These are phyloP conservation scores for Thunnus thynnus DNA, from an alignment of 2,113 vertebrate genomes.

Conservation along the genomic window DNA sequence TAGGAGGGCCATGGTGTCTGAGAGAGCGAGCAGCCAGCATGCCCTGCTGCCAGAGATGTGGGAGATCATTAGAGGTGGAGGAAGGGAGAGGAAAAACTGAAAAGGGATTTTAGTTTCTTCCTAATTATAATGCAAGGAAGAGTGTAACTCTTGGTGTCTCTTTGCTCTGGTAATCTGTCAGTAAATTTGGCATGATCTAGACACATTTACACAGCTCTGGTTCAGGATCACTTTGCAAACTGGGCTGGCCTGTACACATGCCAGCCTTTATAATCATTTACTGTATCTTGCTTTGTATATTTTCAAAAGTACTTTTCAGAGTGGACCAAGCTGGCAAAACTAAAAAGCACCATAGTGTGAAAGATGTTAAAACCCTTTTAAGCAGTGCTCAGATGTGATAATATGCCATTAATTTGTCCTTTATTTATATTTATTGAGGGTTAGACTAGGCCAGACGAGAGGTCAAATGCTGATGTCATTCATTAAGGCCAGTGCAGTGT, in stretches of 20 bases:
- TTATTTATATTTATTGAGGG: slow-evolving; percentile 20
- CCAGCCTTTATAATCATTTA: not conserved
- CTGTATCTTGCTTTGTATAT: not conserved
- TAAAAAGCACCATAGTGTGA: not conserved
- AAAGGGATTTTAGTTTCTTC: slow-evolving; percentile 41
- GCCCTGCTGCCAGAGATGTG: slow-evolving; percentile 54
- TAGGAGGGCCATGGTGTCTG: slow-evolving; percentile 77
- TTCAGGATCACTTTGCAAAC: slow-evolving; percentile 19
- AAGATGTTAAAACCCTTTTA: not conserved
- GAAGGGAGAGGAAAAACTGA: slow-evolving; percentile 37
- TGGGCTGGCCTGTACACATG: not conserved
- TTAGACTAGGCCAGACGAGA: slow-evolving; percentile 47
- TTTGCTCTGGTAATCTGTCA: slow-evolving; percentile 34
- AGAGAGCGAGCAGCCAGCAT: slow-evolving; percentile 51
- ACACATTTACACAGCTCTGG: slow-evolving; percentile 18
- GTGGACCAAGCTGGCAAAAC: not conserved
- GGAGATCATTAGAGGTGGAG: slow-evolving; percentile 60
- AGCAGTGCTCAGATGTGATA: not conserved
- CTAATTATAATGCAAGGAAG: slow-evolving; percentile 56
- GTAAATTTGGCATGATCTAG: slow-evolving; percentile 14
- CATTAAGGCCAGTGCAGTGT: slow-evolving; percentile 10
- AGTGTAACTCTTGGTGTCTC: slow-evolving; percentile 29
- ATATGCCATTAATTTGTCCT: slow-evolving; percentile 11
- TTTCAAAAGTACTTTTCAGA: not conserved
- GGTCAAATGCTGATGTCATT: slow-evolving; percentile 44